Percentiles rank a stretch among this genome's conserved stretches.
These are phyloP conservation scores for Patiria miniata DNA, from an alignment of 35 echinoderm and acorn worm genomes.

Conservation along the genomic window DNA sequence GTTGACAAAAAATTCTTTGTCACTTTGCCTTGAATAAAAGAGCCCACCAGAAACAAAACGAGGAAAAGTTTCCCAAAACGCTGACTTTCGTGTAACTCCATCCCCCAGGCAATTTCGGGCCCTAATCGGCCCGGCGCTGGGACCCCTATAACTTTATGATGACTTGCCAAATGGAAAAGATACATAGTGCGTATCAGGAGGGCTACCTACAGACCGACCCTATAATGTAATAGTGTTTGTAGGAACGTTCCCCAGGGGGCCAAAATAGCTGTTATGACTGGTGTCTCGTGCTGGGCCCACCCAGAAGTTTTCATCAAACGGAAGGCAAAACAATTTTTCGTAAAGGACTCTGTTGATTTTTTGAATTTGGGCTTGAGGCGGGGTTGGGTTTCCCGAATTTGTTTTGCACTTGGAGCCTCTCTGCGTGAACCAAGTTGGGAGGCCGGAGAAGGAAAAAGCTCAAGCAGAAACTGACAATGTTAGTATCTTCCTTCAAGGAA, in stretches of 20 bases:
- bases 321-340: conserved; percentile 5
- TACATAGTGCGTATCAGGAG: neutral
- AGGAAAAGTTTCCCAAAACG: no score
- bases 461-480: no score
- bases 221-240: conserved; percentile 21
- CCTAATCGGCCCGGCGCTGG: conserved; percentile 6
- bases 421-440: no score
- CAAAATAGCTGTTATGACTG: neutral
- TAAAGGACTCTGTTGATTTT: no score
- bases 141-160: conserved; percentile 28
- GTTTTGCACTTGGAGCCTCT: no score
- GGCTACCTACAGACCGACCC: neutral
- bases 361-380: no score
- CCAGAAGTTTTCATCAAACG: neutral
- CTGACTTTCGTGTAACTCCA: neutral
- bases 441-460: no score
- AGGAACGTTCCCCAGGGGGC: neutral
- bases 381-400: no score
- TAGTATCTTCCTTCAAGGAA: no score
- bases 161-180: conserved; percentile 7
- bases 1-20: no score
- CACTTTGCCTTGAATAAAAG: no score
- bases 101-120: conserved; percentile 7
- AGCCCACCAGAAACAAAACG: no score
- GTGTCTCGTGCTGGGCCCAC: neutral